Conservation (phyloP, 2,113 vertebrate species). For the Oreotrochilus melanogaster region DNA sequence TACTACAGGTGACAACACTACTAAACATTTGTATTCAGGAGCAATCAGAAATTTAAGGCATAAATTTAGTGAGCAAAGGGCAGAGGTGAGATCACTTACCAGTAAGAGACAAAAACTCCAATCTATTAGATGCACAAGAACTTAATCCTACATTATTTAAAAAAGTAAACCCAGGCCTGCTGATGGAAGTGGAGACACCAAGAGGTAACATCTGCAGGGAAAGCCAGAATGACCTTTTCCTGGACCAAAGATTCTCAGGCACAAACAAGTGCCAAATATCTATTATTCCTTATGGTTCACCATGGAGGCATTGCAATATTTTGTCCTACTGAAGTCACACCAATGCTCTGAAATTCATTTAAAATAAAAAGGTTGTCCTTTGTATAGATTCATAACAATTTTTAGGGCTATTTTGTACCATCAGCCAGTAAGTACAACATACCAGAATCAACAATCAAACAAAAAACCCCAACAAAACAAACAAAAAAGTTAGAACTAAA, state of each 20-base stretch:
- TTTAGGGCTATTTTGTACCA: not conserved
- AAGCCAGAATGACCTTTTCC: not conserved
- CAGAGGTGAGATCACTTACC: not conserved
- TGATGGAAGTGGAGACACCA: not conserved
- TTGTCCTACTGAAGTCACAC: not conserved
- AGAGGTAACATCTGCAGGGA: not conserved
- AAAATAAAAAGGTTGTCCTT: not conserved
- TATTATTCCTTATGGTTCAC: not conserved
- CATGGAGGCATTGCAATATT: not conserved
- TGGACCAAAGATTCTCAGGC: not conserved
- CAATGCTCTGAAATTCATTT: not conserved
- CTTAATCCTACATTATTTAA: not conserved
- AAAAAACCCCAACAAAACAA: not conserved
- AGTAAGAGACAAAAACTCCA: not conserved
- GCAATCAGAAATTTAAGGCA: not conserved
- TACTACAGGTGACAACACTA: not conserved
- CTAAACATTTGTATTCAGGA: not conserved
- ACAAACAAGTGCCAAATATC: not conserved
- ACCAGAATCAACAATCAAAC: not conserved
- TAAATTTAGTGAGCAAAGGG: not conserved
- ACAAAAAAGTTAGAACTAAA: too few species aligned
- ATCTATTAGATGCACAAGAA: not conserved
- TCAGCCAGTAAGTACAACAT: rapidly evolving
- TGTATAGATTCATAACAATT: not conserved
- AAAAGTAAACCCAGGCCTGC: not conserved